Percentiles rank a stretch among this genome's conserved stretches.
phyloP scores from a whole-genome alignment of 1,140 invertebrate species.

The Vanessa atalanta region DNA sequence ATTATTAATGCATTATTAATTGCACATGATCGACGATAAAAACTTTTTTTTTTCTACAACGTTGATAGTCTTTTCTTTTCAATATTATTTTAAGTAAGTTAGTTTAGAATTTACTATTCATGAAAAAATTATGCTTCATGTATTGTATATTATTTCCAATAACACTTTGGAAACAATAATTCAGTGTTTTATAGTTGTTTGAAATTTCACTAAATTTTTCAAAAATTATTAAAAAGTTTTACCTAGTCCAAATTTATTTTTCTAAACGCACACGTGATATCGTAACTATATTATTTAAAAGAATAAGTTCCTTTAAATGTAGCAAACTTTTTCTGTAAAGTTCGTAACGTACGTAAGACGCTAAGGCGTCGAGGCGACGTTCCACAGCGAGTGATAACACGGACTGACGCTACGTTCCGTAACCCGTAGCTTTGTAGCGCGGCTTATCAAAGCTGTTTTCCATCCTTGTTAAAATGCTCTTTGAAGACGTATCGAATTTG shows the following conservation, averaged over 20 bases:
- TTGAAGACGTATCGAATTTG: no score
- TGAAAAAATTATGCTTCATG: not conserved
- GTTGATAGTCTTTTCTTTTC: not conserved
- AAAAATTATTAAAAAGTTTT: no score
- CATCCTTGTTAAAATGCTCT: no score
- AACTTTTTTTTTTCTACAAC: no score
- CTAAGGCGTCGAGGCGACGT: constrained; percentile 4
- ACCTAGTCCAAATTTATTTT: not conserved
- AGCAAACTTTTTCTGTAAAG: not conserved
- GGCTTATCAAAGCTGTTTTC: not conserved
- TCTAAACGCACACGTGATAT: not conserved
- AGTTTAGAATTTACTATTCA: no score
- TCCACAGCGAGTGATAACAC: constrained; percentile 4
- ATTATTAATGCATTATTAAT: no score
- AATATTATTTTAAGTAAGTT: not conserved
- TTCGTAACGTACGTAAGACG: not conserved
- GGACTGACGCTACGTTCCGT: constrained; percentile 18
- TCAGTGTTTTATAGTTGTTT: no score
- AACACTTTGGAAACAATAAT: not conserved
- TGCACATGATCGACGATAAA: no score
- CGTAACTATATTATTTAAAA: not conserved
- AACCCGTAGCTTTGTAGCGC: constrained; percentile 6
- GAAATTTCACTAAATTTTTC: no score
- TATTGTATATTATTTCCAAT: not conserved
- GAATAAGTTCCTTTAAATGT: not conserved